A percentile compares a stretch with the other conserved stretches of the same genome.
These are phyloP conservation scores for Berghia stephanieae DNA, from an alignment of 1,140 invertebrate genomes.

Conservation along the genomic window DNA sequence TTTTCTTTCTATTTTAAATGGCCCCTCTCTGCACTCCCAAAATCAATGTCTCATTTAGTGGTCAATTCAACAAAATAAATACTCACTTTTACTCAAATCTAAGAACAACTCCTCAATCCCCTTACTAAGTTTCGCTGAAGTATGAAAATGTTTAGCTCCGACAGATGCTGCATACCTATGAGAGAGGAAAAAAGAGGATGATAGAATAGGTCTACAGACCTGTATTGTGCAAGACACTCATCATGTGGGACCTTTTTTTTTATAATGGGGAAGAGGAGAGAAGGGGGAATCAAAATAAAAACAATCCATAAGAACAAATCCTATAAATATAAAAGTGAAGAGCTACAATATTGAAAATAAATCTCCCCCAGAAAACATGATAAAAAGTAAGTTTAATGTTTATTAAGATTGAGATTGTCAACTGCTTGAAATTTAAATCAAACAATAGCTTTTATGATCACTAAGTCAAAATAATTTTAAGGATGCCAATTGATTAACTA, in stretches of 20 bases:
- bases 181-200: conserved; percentile 43
- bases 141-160: conserved; percentile 92
- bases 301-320: too few relatives aligned
- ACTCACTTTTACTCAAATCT: conserved; percentile 77
- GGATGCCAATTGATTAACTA: too few relatives aligned
- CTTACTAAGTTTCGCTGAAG: conserved; percentile 93
- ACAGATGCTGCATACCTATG: conserved; percentile 88
- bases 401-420: not conserved
- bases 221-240: too few relatives aligned
- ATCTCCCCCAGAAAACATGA: not conserved
- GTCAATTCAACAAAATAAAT: too few relatives aligned
- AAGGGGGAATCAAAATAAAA: too few relatives aligned
- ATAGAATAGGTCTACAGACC: too few relatives aligned
- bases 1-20: not conserved
- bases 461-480: too few relatives aligned
- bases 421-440: not conserved
- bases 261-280: too few relatives aligned
- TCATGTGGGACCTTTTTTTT: too few relatives aligned
- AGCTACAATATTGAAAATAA: not conserved
- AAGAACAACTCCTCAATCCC: conserved; percentile 91
- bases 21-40: not conserved
- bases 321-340: too few relatives aligned
- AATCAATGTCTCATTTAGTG: too few relatives aligned
- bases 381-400: not conserved
- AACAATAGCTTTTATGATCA: not conserved